Evolutionary conservation across 2,113 vertebrate genomes (phyloP).

Genomic region (rat (Rattus norvegicus)): GRCr8 NC_086028.1:89109501-89110000

Average conservation of each 20-base stretch:
- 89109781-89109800: constrained; percentile 13
- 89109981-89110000: background rate
- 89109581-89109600: background rate
- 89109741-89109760: background rate
- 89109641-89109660: background rate
- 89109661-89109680: background rate
- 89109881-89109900: background rate
- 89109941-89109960: background rate
- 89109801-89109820: background rate
- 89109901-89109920: background rate
- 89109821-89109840: no score
- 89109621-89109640: background rate
- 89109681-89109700: background rate
- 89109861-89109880: background rate
- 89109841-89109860: background rate
- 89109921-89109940: background rate
- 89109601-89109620: background rate
- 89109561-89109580: background rate
- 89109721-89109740: background rate
- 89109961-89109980: background rate
- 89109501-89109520: background rate
- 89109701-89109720: background rate
- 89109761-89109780: constrained; percentile 1
- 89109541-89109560: background rate
- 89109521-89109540: background rate